Base-by-base conservation (phyloP, 2,888 invertebrate genomes). In the Malachius bipustulatus region DNA sequence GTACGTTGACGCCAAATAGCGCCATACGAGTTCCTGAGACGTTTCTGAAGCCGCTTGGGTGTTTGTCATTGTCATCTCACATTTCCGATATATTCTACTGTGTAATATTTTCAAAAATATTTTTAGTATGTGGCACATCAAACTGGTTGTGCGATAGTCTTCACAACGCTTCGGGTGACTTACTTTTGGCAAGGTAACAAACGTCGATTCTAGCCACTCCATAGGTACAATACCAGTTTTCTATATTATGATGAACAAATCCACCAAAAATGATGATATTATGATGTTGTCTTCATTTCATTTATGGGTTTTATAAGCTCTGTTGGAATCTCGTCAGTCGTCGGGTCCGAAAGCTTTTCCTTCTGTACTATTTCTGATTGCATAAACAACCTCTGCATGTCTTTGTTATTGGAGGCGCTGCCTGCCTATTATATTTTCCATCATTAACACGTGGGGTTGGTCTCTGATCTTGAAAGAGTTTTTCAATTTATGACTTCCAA, bases 281-380 rank as follows among this genome's bases (percentile, higher is more conserved):
- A 9, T 15, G 6, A 45, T 28, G 29, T 34, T 36, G 13, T 41
- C 40, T n/a, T n/a, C n/a, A n/a, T n/a, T 32, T 43, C 43, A 34
- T 43, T 33, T 12, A 46, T 16, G 16, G 43, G 16, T 40, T 43
- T 40, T 16, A 44, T 32, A 4, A 44, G 34, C 34, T 46, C 37
- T 11, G 30, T 30, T 19, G 35, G 33, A 27, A 46, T 35, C 24
- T n/a, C n/a, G n/a, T n/a, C n/a, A n/a, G n/a, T 43, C 11, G 32
- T 45, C 40, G 11, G 40, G 40, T 33, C 42, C 45, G 12, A 39
- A 31, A 16, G 45, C 40, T 42, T 39, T 48, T 14, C 40, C 38
- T 14, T 26, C 28, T 39, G 43, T 47, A 8, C 34, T n/a, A 10
- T 30, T 32, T 14, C 33, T 36, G 9, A 40, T 30, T 9, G 42